Evolutionary conservation across 2,113 vertebrate species (phyloP).

Genomic region (Ciconia maguari): DNA sequence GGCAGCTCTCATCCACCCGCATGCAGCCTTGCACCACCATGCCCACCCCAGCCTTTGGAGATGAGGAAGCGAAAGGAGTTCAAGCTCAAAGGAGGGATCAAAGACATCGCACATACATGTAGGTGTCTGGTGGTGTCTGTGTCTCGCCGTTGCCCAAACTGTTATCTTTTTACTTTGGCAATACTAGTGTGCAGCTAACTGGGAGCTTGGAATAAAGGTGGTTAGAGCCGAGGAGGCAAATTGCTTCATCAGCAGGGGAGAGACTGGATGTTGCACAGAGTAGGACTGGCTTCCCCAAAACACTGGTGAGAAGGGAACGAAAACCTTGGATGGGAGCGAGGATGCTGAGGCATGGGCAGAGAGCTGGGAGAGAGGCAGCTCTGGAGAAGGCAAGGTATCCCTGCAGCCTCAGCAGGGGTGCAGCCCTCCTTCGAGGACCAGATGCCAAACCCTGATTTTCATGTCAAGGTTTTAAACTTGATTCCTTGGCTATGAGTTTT

Average conservation of each 20-base stretch:
- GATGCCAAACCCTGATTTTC: background rate
- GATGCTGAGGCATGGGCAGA: background rate
- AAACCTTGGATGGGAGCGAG: background rate
- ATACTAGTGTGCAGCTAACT: background rate
- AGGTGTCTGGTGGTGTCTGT: background rate
- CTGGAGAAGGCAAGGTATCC: background rate
- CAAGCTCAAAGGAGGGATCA: background rate
- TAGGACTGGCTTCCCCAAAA: background rate
- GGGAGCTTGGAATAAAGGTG: background rate
- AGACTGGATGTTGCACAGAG: background rate
- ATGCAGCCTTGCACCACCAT: rapidly evolving
- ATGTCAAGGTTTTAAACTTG: background rate
- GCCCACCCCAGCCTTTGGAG: background rate
- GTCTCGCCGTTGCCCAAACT: background rate
- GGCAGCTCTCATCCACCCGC: background rate
- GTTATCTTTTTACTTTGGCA: background rate
- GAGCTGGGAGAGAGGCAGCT: rapidly evolving
- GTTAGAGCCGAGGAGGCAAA: background rate
- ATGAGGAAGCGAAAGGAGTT: background rate
- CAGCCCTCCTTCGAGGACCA: background rate
- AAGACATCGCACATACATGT: background rate
- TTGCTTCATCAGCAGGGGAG: background rate
- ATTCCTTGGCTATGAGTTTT: background rate
- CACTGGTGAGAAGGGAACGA: background rate
- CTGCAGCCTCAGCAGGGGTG: background rate